These are phyloP conservation scores for Ibidorhyncha struthersii DNA, from an alignment of 2,113 vertebrate species.

Conservation along the genomic window DNA sequence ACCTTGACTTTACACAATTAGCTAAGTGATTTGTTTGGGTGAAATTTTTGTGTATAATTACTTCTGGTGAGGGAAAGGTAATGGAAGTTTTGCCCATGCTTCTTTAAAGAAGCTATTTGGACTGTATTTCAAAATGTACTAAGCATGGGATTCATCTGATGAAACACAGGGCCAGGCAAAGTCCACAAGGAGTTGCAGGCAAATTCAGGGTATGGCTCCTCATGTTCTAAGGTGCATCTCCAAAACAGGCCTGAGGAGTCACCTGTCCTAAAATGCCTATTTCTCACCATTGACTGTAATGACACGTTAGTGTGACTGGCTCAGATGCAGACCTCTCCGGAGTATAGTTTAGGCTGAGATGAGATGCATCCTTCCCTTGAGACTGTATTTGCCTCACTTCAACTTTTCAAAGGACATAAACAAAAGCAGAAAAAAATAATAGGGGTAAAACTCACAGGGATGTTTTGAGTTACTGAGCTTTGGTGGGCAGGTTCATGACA, in stretches of 20 bases:
- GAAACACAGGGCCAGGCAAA: neutral
- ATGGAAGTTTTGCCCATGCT: neutral
- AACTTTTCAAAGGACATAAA: neutral
- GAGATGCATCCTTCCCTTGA: neutral
- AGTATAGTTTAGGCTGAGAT: neutral
- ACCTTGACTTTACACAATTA: neutral
- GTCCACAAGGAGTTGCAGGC: neutral
- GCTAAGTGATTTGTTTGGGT: neutral
- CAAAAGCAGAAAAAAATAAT: neutral
- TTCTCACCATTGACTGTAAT: neutral
- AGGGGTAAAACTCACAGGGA: rapidly evolving
- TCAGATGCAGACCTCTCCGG: neutral
- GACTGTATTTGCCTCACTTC: neutral
- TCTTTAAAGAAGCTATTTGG: neutral
- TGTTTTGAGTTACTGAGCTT: neutral
- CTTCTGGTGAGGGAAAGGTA: neutral
- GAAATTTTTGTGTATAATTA: neutral
- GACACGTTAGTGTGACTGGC: neutral
- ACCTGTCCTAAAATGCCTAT: neutral
- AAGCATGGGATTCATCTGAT: neutral
- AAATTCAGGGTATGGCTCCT: neutral
- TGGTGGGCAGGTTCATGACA: neutral
- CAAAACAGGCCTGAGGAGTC: neutral
- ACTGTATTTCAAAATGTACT: neutral
- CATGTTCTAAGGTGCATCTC: neutral